These are phyloP conservation scores for Nannospalax galili DNA, from an alignment of 2,113 vertebrate genomes.

Conservation along the genomic window DNA sequence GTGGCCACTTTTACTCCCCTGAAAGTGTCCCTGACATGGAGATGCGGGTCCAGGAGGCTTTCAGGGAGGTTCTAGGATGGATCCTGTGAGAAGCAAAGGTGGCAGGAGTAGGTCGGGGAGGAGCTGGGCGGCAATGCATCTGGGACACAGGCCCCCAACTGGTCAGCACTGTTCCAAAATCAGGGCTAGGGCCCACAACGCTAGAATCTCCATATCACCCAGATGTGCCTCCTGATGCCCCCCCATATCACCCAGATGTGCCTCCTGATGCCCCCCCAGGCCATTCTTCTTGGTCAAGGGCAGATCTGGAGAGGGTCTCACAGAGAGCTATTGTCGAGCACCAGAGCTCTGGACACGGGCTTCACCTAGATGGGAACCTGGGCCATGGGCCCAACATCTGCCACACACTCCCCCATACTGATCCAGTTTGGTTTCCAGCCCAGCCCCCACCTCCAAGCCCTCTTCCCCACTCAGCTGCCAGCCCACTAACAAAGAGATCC, in stretches of 20 bases:
- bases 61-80: background rate
- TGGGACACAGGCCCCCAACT: background rate
- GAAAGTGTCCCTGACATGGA: background rate
- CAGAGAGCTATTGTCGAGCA: rapidly evolving
- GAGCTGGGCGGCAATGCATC: too few species aligned
- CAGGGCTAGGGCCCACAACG: background rate
- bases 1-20: background rate
- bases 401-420: rapidly evolving
- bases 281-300: background rate
- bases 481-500: rapidly evolving
- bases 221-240: too few species aligned
- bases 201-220: background rate
- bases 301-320: too few species aligned
- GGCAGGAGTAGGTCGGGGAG: too few species aligned
- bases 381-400: rapidly evolving
- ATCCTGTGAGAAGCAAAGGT: background rate
- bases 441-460: rapidly evolving
- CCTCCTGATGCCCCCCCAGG: too few species aligned
- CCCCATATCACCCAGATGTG: background rate
- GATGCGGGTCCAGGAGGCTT: background rate
- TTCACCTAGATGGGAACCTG: rapidly evolving
- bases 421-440: too few species aligned
- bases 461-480: background rate
- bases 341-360: rapidly evolving
- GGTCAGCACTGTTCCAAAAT: background rate